These are phyloP conservation scores for Temnothorax nylanderi DNA, from an alignment of 1,140 invertebrate genomes.

Conservation along the genomic window DNA sequence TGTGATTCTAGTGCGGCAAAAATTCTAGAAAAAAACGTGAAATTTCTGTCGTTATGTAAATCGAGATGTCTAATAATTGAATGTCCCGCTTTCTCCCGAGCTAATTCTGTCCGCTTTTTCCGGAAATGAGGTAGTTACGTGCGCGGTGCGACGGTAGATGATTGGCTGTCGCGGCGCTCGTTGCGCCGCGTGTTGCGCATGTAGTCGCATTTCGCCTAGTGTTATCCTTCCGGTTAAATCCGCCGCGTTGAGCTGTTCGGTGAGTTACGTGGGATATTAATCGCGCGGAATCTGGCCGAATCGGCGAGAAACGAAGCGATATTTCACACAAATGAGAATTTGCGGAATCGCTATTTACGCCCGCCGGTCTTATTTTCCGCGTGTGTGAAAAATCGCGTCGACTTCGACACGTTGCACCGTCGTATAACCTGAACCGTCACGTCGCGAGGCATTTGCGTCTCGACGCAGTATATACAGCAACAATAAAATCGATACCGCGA, in stretches of 20 bases:
- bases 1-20: neutral
- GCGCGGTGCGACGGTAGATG: neutral
- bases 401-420: neutral
- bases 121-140: neutral
- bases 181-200: neutral
- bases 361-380: neutral
- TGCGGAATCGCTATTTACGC: neutral
- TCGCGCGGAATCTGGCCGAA: conserved; percentile 61
- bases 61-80: neutral
- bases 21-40: neutral
- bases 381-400: neutral
- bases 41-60: neutral
- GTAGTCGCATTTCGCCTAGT: neutral
- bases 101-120: neutral
- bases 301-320: neutral
- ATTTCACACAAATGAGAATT: conserved; percentile 2
- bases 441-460: neutral
- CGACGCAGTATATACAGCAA: too few species aligned
- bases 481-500: neutral
- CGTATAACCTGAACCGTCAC: neutral
- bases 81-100: neutral
- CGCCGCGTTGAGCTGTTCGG: conserved; percentile 47
- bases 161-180: neutral
- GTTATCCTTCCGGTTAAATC: conserved; percentile 66
- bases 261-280: conserved; percentile 60